Evolutionary conservation across 1,140 invertebrate species (phyloP).

Genomic region (Glossosoma conforme): DNA sequence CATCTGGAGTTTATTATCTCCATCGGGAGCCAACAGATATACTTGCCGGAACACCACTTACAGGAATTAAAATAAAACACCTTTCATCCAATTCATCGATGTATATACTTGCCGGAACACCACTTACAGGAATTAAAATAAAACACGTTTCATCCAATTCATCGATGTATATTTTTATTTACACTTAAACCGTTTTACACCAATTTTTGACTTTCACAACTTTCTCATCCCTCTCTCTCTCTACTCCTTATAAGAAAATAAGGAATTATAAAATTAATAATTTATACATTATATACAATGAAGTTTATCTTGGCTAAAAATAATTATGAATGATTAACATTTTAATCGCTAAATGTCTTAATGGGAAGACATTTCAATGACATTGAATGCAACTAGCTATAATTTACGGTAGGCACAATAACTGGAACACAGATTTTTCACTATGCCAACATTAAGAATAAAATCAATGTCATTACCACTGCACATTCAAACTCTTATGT

Average conservation of each 20-base stretch:
- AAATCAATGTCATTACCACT: too few species aligned
- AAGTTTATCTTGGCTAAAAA: conserved; percentile 15
- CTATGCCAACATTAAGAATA: too few species aligned
- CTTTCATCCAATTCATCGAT: conserved; percentile 9
- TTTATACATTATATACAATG: conserved; percentile 27
- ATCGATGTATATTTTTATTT: conserved; percentile 29
- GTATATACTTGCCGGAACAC: too few species aligned
- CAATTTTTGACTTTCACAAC: conserved; percentile 15
- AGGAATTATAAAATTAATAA: conserved; percentile 24
- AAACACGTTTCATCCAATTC: conserved; percentile 5
- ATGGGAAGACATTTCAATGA: conserved; percentile 22
- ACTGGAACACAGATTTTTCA: too few species aligned
- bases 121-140: conserved; percentile 7
- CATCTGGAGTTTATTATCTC: too few species aligned
- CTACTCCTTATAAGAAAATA: too few species aligned
- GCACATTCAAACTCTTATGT: too few species aligned
- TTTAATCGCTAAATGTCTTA: conserved; percentile 16
- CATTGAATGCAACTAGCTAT: conserved; percentile 9
- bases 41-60: too few species aligned
- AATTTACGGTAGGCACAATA: conserved; percentile 9
- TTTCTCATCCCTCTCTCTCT: conserved; percentile 9
- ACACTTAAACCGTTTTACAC: conserved; percentile 21
- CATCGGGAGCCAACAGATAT: too few species aligned
- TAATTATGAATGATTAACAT: conserved; percentile 10
- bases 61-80: conserved; percentile 3